These are phyloP conservation scores for Dendroctonus ponderosae DNA, from an alignment of 1,140 invertebrate species.

Conservation along the genomic window DNA sequence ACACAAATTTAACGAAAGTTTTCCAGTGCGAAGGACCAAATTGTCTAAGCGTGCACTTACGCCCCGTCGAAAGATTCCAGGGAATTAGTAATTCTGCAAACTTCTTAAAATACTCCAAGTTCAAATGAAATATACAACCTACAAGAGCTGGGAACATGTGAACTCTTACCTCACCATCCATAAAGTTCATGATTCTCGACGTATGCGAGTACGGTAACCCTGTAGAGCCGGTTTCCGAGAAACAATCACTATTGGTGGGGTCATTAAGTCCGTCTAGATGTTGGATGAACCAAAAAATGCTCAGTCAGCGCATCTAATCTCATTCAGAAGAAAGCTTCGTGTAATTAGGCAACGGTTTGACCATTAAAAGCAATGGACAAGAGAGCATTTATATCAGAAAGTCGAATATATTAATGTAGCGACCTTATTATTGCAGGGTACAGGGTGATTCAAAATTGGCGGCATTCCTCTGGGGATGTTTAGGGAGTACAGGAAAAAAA, in stretches of 20 bases:
- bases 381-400: no score
- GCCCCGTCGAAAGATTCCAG: no score
- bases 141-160: not conserved
- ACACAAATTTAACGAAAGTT: no score
- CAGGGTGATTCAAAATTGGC: no score
- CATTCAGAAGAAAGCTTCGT: constrained; percentile 7
- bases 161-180: not conserved
- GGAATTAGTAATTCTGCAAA: no score
- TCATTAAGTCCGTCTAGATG: constrained; percentile 16
- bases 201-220: constrained; percentile 7
- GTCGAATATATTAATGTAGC: no score
- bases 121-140: not conserved
- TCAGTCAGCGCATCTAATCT: constrained; percentile 7
- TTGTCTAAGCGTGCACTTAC: no score
- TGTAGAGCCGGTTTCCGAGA: constrained; percentile 7
- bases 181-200: constrained; percentile 5
- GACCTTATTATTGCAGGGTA: no score
- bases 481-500: no score
- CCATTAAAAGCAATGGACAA: not conserved
- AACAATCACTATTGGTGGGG: constrained; percentile 7
- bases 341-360: constrained; percentile 4
- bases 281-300: constrained; percentile 3
- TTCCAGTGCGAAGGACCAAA: no score
- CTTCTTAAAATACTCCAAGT: no score
- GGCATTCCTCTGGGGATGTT: no score